Evolutionary conservation across 2,888 invertebrate species (phyloP).

Genomic region (Cinara cedri): DNA sequence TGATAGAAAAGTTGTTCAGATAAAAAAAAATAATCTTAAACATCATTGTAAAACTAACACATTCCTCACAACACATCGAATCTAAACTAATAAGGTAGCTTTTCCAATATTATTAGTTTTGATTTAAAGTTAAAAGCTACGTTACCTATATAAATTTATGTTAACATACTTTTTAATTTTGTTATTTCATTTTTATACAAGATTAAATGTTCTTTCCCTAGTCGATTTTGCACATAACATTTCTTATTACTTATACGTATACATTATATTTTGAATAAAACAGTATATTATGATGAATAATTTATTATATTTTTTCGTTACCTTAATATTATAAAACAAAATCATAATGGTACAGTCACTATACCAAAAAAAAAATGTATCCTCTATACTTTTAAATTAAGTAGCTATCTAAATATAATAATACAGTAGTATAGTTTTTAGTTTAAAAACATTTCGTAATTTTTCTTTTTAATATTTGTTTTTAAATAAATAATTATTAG

Average conservation of each 20-base stretch:
- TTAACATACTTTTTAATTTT: conserved; percentile 26
- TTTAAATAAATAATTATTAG: conserved; percentile 32
- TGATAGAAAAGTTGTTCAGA: too few relatives aligned
- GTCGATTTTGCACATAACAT: conserved; percentile 19
- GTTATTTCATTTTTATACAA: background rate
- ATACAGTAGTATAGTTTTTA: background rate
- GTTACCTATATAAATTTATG: conserved; percentile 12
- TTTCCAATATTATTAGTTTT: conserved; percentile 6
- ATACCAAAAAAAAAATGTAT: background rate
- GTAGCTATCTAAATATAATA: background rate
- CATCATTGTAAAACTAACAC: too few relatives aligned
- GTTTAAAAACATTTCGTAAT: background rate
- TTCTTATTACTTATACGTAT: background rate
- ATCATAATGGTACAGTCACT: background rate
- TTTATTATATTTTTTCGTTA: background rate
- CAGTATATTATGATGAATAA: background rate
- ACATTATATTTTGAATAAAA: conserved; percentile 2
- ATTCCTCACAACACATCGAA: too few relatives aligned
- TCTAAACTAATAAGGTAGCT: background rate
- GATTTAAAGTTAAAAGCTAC: background rate
- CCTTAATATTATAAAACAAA: background rate
- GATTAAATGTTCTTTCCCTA: conserved; percentile 19
- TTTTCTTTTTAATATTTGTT: conserved; percentile 33
- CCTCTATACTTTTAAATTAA: background rate
- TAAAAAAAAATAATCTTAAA: too few relatives aligned